A percentile compares a stretch with the other conserved stretches of the same genome.
Conservation (phyloP, 2,888 invertebrate species). For the Trichogramma dendrolimi region DNA sequence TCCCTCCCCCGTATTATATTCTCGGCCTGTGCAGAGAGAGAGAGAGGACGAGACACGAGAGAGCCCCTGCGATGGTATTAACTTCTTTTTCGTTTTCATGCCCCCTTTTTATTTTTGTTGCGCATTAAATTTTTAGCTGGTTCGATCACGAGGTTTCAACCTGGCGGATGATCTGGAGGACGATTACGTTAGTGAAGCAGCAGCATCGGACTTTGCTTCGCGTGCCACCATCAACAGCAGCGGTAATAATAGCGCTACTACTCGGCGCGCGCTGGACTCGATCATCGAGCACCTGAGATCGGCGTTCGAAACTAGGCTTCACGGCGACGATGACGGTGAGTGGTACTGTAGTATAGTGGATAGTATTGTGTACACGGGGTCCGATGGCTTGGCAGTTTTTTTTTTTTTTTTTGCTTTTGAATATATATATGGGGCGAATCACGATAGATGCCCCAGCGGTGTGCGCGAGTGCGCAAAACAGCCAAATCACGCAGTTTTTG, state of each 20-base stretch:
- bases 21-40: not conserved
- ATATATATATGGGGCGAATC: no score
- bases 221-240: slow-evolving; percentile 33
- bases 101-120: no score
- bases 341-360: no score
- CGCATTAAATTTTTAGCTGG: not conserved
- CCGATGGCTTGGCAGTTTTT: no score
- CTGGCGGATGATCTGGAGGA: slow-evolving; percentile 49
- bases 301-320: slow-evolving; percentile 27
- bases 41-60: not conserved
- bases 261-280: slow-evolving; percentile 47
- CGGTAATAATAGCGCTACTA: slow-evolving; percentile 35
- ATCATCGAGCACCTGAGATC: slow-evolving; percentile 49
- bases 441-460: no score
- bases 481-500: no score
- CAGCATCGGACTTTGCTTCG: slow-evolving; percentile 22
- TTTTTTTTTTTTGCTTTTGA: not conserved
- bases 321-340: slow-evolving; percentile 46
- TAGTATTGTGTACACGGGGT: no score
- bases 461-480: no score
- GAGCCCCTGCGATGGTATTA: not conserved
- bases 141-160: slow-evolving; percentile 38
- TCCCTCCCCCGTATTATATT: not conserved
- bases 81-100: not conserved
- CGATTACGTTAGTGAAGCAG: slow-evolving; percentile 39